Evolutionary conservation across 2,888 invertebrate genomes (phyloP), one percentile per base, ranked within the genome.

Genomic region (Plagiodera versicolora): DNA sequence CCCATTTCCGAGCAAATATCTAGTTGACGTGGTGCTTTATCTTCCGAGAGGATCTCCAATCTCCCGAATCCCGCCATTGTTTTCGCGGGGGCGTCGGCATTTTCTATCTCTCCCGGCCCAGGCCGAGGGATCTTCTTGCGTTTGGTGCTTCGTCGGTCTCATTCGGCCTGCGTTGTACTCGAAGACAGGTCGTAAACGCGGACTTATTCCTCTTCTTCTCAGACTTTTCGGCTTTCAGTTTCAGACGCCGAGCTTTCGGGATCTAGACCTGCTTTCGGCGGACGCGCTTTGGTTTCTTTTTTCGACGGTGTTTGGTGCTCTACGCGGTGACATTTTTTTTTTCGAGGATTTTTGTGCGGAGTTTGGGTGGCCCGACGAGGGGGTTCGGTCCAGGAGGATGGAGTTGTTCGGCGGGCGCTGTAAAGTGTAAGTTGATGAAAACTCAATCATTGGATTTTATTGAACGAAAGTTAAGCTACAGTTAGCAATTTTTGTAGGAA

Each of bases 401-500:
- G 60, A 60, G 57, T 53, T 59, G 28, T 63, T 60, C 28, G 46
- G 53, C 39, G 56, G 59, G 59, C 59, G 63, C 35, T 49, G 39
- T 63, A 60, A 46, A 49, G 49, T 54, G 63, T 63, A 51, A 63
- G 63, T 59, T n/a, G n/a, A n/a, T n/a, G n/a, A n/a, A n/a, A n/a
- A n/a, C n/a, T n/a, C n/a, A n/a, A n/a, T n/a, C n/a, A n/a, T n/a
- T n/a, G n/a, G n/a, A n/a, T n/a, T n/a, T n/a, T n/a, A n/a, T n/a
- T n/a, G n/a, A n/a, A n/a, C n/a, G n/a, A n/a, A n/a, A n/a, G n/a
- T n/a, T n/a, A n/a, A n/a, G n/a, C n/a, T n/a, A n/a, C n/a, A n/a
- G n/a, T n/a, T 45, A 52, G 58, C 45, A 45, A 17, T 24, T 58
- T 55, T 55, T 55, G n/a, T n/a, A n/a, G n/a, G n/a, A n/a, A n/a